These are phyloP conservation scores for Aspidiotus rigidus DNA, from an alignment of 2,888 invertebrate species.

Conservation along the genomic window DNA sequence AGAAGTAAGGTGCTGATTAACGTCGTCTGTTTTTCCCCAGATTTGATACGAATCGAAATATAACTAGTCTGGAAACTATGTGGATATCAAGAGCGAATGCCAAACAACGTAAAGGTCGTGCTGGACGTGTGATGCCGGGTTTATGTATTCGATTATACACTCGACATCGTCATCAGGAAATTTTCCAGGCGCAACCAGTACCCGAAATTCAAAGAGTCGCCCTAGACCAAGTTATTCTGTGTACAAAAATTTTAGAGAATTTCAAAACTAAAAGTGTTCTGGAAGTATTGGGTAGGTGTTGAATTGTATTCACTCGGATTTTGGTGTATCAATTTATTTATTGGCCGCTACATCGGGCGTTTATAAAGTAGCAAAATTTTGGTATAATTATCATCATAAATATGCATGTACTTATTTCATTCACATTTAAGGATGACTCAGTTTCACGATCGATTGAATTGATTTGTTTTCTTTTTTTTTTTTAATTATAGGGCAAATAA, in stretches of 20 bases:
- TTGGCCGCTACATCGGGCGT: background rate
- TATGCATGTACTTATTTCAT: no score
- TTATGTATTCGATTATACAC: constrained; percentile 81
- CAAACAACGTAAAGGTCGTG: constrained; percentile 77
- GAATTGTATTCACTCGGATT: background rate
- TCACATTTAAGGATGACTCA: no score
- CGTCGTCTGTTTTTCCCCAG: constrained; percentile 42
- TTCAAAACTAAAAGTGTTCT: constrained; percentile 47
- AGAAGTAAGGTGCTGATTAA: background rate
- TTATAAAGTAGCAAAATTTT: no score
- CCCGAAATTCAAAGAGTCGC: constrained; percentile 87
- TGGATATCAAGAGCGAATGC: constrained; percentile 90
- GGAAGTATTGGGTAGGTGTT: constrained; percentile 48
- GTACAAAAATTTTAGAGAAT: constrained; percentile 60
- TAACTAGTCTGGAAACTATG: constrained; percentile 75
- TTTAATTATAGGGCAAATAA: constrained; percentile 40
- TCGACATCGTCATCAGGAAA: constrained; percentile 48
- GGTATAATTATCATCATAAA: no score
- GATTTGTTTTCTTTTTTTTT: background rate
- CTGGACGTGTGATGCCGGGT: constrained; percentile 83
- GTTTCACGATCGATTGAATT: background rate
- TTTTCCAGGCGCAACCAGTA: constrained; percentile 53
- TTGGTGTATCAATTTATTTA: background rate
- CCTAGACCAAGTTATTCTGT: constrained; percentile 67
- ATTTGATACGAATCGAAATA: constrained; percentile 71